Percentiles rank a stretch among this genome's conserved stretches.
These are phyloP conservation scores for Lota lota DNA, from an alignment of 2,113 vertebrate genomes.

Conservation along the genomic window DNA sequence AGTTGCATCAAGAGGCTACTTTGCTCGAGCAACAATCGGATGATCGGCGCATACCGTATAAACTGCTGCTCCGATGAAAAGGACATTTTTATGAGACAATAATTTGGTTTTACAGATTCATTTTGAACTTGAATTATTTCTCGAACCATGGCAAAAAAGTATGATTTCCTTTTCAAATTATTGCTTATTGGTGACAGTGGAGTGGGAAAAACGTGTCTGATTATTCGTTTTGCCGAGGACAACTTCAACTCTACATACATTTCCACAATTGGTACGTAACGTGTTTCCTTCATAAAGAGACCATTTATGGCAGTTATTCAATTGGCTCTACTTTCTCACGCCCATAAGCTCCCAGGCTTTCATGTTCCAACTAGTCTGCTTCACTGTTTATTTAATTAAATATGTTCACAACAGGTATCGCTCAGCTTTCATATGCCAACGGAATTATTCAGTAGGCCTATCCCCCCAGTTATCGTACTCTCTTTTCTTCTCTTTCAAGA, in stretches of 20 bases:
- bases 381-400: background rate
- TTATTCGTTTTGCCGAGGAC: conserved; percentile 92
- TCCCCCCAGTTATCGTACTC: conserved; percentile 35
- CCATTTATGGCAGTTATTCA: too few species aligned
- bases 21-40: too few species aligned
- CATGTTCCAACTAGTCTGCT: conserved; percentile 65
- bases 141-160: conserved; percentile 84
- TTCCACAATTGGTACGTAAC: conserved; percentile 88
- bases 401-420: background rate
- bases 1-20: too few species aligned
- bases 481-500: conserved; percentile 53
- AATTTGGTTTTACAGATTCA: too few species aligned
- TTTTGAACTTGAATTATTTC: conserved; percentile 6
- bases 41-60: too few species aligned
- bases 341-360: conserved; percentile 19
- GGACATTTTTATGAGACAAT: too few species aligned
- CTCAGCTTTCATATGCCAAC: conserved; percentile 2
- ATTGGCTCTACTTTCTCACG: conserved; percentile 30
- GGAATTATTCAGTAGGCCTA: conserved; percentile 17
- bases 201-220: conserved; percentile 92
- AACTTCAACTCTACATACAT: conserved; percentile 94
- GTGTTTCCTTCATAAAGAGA: background rate
- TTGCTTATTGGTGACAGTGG: conserved; percentile 93
- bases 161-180: conserved; percentile 90
- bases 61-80: too few species aligned